phyloP scores from a whole-genome alignment of 2,113 vertebrate species.

The Paramormyrops kingsleyae region DNA sequence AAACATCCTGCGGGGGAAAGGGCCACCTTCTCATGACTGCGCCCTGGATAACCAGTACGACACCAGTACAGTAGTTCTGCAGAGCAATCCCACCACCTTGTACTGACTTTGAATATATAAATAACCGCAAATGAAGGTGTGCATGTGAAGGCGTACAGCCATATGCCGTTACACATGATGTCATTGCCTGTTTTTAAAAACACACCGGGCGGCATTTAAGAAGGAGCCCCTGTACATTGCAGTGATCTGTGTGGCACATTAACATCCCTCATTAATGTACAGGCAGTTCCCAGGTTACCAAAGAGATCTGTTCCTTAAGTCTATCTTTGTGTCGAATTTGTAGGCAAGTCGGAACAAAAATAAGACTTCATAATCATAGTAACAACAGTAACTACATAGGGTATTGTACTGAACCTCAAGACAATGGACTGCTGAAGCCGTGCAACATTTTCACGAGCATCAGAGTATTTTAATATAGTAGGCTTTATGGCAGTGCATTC shows the following conservation, averaged over 20 bases:
- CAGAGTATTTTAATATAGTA: neutral
- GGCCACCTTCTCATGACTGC: neutral
- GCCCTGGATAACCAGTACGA: neutral
- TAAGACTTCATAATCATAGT: neutral
- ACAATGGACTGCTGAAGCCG: neutral
- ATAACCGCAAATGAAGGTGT: neutral
- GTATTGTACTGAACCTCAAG: neutral
- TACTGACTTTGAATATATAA: neutral
- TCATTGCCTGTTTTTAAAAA: neutral
- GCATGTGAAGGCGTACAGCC: neutral
- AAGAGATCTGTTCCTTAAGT: neutral
- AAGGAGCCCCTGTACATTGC: neutral
- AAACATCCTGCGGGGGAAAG: constrained; percentile 41
- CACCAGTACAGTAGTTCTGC: neutral
- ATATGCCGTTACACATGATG: neutral
- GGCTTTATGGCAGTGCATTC: neutral
- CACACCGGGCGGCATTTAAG: neutral
- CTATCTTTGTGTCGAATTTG: neutral
- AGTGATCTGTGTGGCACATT: neutral
- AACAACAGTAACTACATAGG: neutral
- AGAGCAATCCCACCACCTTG: neutral
- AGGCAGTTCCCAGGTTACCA: neutral
- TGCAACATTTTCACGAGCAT: neutral
- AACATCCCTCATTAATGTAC: neutral
- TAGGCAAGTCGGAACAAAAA: neutral